These are phyloP conservation scores for Dipodomys merriami DNA, from an alignment of 2,113 vertebrate genomes.

Conservation along the genomic window DNA sequence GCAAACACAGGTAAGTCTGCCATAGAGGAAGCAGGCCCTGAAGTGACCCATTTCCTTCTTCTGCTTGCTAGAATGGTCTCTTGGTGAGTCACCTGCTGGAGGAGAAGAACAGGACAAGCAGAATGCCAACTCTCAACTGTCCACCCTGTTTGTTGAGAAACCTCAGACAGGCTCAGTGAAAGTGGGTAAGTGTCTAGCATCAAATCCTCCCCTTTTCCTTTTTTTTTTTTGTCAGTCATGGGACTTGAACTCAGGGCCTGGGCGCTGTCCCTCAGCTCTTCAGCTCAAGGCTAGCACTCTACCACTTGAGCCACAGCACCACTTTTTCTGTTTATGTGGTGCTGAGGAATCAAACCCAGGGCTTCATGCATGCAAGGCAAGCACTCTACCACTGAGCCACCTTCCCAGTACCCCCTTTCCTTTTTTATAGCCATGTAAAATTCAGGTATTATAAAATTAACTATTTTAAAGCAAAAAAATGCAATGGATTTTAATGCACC, in stretches of 20 bases:
- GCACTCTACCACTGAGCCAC: too few species aligned
- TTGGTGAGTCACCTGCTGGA: conserved; percentile 90
- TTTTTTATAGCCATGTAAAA: not conserved
- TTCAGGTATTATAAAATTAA: not conserved
- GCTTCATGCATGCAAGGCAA: too few species aligned
- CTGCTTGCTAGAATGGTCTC: conserved; percentile 91
- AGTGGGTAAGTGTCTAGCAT: conserved; percentile 91
- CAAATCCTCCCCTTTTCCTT: not conserved
- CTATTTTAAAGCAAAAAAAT: not conserved
- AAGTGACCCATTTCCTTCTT: conserved; percentile 74
- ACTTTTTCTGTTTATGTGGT: too few species aligned
- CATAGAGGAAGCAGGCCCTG: not conserved
- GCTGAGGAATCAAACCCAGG: too few species aligned
- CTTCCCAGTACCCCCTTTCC: not conserved
- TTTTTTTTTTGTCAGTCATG: too few species aligned
- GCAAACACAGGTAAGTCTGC: conserved; percentile 82
- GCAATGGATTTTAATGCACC: not conserved
- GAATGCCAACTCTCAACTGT: conserved; percentile 87
- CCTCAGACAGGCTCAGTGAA: conserved; percentile 90
- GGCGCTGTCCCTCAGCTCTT: too few species aligned
- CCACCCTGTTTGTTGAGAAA: conserved; percentile 92
- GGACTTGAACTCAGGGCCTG: too few species aligned
- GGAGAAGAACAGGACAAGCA: conserved; percentile 93
- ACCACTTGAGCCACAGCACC: too few species aligned
- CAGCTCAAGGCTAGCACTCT: too few species aligned